Conservation (phyloP, 2,113 vertebrate genomes). For the Centropristis striata region DNA sequence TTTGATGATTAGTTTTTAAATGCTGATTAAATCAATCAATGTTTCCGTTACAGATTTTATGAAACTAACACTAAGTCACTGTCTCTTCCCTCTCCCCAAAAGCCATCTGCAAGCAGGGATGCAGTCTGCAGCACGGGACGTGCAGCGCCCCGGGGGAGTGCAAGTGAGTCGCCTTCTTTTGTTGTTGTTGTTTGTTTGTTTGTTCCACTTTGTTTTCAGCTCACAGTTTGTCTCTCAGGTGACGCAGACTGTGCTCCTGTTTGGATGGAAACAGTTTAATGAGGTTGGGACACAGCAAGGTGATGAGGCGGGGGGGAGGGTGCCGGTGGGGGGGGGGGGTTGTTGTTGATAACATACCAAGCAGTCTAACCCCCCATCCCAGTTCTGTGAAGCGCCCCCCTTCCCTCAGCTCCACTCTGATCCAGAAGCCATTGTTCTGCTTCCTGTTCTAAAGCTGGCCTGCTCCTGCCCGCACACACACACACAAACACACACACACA, state of each 20-base stretch:
- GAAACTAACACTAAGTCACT: background rate
- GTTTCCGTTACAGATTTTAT: background rate
- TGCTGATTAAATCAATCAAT: background rate
- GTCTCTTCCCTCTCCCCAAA: slow-evolving; percentile 53
- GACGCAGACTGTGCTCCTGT: slow-evolving; percentile 40
- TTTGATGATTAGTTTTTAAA: background rate
- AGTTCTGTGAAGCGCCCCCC: slow-evolving; percentile 13
- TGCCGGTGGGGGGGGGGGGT: background rate
- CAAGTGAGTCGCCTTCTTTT: slow-evolving; percentile 87
- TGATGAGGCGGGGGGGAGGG: slow-evolving; percentile 4
- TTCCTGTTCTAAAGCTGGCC: slow-evolving; percentile 81
- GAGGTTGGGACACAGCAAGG: slow-evolving; percentile 44
- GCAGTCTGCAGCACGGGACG: slow-evolving; percentile 89
- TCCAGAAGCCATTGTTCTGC: slow-evolving; percentile 75
- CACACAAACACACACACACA: slow-evolving; percentile 1
- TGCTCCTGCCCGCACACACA: slow-evolving; percentile 21
- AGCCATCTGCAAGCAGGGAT: slow-evolving; percentile 97
- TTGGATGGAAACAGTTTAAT: slow-evolving; percentile 52
- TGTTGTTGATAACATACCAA: slow-evolving; percentile 66
- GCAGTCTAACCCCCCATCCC: slow-evolving; percentile 8
- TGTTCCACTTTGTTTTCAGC: background rate
- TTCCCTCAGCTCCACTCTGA: slow-evolving; percentile 52
- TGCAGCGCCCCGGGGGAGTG: slow-evolving; percentile 92
- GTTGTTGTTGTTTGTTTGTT: background rate
- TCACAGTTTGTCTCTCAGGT: background rate